A percentile compares a stretch with the other conserved stretches of the same genome.
Evolutionary conservation across 2,797 vertebrate genomes (phyloP).

Genomic region (Prionace glauca): DNA sequence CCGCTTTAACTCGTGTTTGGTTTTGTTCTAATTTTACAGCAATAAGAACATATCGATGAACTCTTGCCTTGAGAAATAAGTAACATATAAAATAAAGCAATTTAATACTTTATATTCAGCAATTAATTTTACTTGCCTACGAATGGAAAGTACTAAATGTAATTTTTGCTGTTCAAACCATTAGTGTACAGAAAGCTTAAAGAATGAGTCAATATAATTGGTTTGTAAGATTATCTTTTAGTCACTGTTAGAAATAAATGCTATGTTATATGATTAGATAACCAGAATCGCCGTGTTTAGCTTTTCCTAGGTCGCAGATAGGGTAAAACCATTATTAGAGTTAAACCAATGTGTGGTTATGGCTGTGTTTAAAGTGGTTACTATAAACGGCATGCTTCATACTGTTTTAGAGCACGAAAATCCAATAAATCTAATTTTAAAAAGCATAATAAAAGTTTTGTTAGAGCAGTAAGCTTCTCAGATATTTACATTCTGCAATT

Average conservation of each 20-base stretch:
- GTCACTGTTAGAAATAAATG: not conserved
- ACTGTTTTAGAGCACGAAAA: not conserved
- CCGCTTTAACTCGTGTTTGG: not conserved
- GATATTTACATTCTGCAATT: not conserved
- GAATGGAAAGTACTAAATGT: not conserved
- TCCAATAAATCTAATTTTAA: not conserved
- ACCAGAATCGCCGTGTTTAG: not conserved
- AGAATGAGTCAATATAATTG: not conserved
- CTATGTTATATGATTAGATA: not conserved
- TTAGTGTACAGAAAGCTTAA: not conserved
- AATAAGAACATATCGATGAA: not conserved
- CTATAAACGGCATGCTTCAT: not conserved
- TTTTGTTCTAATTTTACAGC: not conserved
- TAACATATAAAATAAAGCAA: not conserved
- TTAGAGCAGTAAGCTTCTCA: not conserved
- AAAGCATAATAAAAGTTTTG: constrained; percentile 11
- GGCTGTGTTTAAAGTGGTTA: not conserved
- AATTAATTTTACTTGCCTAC: not conserved
- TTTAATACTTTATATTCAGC: not conserved
- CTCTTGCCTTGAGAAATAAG: not conserved
- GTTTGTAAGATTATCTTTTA: not conserved
- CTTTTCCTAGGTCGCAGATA: not conserved
- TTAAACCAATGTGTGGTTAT: not conserved
- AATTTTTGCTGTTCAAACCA: not conserved
- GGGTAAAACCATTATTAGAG: not conserved